Percentiles rank a stretch among this genome's conserved stretches.
Evolutionary conservation across 2,113 vertebrate genomes (phyloP).

Genomic region (Muntiacus muntjak): DNA sequence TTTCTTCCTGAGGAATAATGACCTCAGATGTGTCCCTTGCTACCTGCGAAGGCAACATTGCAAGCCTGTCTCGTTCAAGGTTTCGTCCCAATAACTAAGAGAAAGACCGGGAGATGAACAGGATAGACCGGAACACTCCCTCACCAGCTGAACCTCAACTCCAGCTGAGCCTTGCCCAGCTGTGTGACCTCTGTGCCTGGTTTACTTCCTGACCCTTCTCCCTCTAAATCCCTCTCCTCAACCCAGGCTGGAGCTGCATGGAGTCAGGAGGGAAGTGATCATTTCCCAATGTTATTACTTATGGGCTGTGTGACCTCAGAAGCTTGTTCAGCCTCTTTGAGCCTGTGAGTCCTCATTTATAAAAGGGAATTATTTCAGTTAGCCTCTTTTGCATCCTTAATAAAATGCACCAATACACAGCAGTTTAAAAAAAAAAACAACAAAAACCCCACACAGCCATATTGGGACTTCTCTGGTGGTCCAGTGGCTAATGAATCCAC

Average conservation of each 20-base stretch:
- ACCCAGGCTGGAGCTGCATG: fast-evolving
- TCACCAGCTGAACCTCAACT: background rate
- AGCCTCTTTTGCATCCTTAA: background rate
- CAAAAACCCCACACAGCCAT: background rate
- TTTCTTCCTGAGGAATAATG: background rate
- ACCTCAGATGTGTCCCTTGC: background rate
- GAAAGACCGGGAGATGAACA: background rate
- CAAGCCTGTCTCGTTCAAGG: background rate
- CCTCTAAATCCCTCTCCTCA: background rate
- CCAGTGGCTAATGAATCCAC: background rate
- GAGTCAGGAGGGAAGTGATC: background rate
- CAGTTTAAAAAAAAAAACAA: background rate
- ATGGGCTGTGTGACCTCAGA: background rate
- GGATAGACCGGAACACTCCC: background rate
- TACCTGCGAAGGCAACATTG: background rate
- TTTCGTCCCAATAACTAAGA: background rate
- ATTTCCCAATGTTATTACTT: background rate
- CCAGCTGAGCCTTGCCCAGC: background rate
- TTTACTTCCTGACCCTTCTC: background rate
- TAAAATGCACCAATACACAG: background rate
- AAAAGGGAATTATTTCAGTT: background rate
- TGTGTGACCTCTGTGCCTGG: background rate
- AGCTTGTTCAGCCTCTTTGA: background rate
- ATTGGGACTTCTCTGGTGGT: background rate
- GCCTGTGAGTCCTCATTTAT: background rate